Base-by-base conservation (phyloP, 2,797 vertebrate genomes). In the Amblyraja radiata region DNA sequence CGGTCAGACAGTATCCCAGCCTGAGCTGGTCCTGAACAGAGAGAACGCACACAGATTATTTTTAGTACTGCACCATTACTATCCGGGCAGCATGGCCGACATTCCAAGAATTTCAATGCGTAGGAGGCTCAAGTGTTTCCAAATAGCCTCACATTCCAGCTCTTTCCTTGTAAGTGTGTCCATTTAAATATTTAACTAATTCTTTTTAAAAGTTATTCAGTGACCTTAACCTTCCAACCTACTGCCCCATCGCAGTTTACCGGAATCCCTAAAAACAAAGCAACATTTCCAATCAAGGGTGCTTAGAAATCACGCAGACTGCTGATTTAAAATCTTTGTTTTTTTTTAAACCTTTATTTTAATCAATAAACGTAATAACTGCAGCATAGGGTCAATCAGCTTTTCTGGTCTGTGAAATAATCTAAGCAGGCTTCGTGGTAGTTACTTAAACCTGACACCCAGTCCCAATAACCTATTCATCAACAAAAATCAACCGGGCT, bases 1-100 rank as follows among this genome's bases (percentile, higher is more conserved):
- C 97, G 97, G 96, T 98, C 98, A 93, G 98, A 97, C 95, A 99
- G 95, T 95, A 98, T 98, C 94, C 98, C 98, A 96, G 97, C 98
- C 86, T 98, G 98, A 96, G 98, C 98, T 96, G 98, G 98, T 95
- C 98, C 98, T 97, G 96, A 94, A 68, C 16, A 71, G 65, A 54
- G 46, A 28, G 61, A 58, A 58, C 11, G 61, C 23, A 83, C 16
- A 80, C 18, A 79, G 13, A 14, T 54, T 13, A 61, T 16, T 18
- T 39, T 79, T 83, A 10, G 80, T 13, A 54, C 46, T 4, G 23
- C 28, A 83, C 54, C 0, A 58, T 4, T 25, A 11, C 61, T 61
- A 84, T 61, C 54, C 25, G 4, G 46, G 61, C 46, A 83, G 11
- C 28, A 54, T 54, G 46, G 7, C 46, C 25, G 54, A 54, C 21